Evolutionary conservation across 2,888 invertebrate species (phyloP), one percentile per base, ranked within the genome.

Genomic region (Parnassius apollo): DNA sequence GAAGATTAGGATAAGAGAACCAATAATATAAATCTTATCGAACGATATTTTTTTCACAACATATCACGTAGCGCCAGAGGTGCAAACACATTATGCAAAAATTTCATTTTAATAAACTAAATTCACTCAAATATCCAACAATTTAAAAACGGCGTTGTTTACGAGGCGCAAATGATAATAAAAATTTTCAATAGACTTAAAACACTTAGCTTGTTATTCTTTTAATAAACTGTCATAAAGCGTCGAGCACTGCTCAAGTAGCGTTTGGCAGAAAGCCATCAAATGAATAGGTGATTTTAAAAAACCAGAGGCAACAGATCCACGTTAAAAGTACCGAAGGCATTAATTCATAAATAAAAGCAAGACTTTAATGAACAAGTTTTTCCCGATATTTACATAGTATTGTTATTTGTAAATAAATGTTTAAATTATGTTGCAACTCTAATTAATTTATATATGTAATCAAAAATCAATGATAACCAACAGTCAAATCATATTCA

Each of bases 81-180:
- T 81, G 82, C 78, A 86, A 86, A 86, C 78, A 82, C 80, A 78
- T 80, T 78, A 69, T 72, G 70, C 71, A 85, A 86, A 85, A 74
- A 76, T 68, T 69, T 72, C 69, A 74, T 67, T 54, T 59, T 53
- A 35, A 58, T 50, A 52, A 62, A 62, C 53, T 59, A 44, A 48
- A 65, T 60, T 58, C 50, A 56, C 35, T 50, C 55, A 48, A 63
- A 46, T 45, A 63, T 42, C 55, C 44, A 57, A 57, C 46, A 59
- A 64, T 59, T 55, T 51, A 63, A 64, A 63, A 55, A 44, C 54
- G 46, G 25, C 1, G 22, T 53, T 46, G 44, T 60, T 65, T 62
- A 57, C 50, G 54, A 57, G 53, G 11, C 45, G 42, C 46, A 53
- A 57, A 46, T 57, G 57, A 55, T 64, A 60, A 60, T 57, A 60